Evolutionary conservation across 2,888 invertebrate species (phyloP), one percentile per base, ranked within the genome.

Genomic region (Acholoe squamosa): DNA sequence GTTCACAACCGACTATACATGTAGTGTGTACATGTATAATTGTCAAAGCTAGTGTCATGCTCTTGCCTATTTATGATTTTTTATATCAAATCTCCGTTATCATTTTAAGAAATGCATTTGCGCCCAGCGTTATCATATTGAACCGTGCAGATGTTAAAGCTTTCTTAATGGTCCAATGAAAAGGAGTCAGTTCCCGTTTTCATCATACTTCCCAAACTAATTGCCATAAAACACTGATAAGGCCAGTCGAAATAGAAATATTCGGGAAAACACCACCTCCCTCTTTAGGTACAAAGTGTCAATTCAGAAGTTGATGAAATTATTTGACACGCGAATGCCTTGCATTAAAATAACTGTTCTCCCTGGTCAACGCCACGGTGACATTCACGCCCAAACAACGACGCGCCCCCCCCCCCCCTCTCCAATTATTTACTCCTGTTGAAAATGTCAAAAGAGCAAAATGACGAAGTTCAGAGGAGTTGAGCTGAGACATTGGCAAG

Each of bases 311-410:
- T n/a, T 71, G 25, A 28, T 5, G 71, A n/a, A 61, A 71, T 71
- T 71, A n/a, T 71, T 71, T 61, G 1, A 61, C 61, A 19, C 19
- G 14, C 61, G 61, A 43, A n/a, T 61, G 61, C 61, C 61, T 61
- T 12, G 12, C 61, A 61, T 61, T 3, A 61, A 61, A 61, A 61
- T 61, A 61, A 14, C 43, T 14, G 61, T 61, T 61, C 3, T 61
- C 22, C 14, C 61, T 61, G 61, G 61, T 61, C 28, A 71, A 28
- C 28, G 28, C 14, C 71, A 71, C 71, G 12, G 14, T 61, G 71
- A 71, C 71, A 71, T 71, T 71, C 71, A 71, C 28, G 31, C 71
- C 71, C 71, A 31, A 61, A 19, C 71, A 31, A 25, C 71, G 71
- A 71, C 71, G 25, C 28, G 31, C 3, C 28, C 3, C 25, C 31